Evolutionary conservation across 2,113 vertebrate genomes (phyloP).

Genomic region (Scolopax mira): DNA sequence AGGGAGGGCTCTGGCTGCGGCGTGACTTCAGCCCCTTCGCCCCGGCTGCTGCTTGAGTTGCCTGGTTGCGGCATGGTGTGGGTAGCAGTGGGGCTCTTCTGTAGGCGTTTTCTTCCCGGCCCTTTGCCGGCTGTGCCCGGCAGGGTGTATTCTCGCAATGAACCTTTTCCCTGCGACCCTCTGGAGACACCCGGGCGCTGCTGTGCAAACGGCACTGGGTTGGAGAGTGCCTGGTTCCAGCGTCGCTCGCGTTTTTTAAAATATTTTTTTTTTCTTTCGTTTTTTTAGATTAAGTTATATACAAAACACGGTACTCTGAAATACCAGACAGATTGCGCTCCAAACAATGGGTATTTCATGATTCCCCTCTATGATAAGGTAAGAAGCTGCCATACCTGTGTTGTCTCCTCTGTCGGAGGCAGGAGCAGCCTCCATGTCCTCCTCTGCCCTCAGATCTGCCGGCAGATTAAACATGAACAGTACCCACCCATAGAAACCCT

Average conservation of each 20-base stretch:
- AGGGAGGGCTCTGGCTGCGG: fast-evolving
- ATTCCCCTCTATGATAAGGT: conserved; percentile 99
- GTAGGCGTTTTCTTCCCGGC: no score
- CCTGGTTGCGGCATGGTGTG: not conserved
- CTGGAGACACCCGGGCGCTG: not conserved
- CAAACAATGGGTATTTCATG: conserved; percentile 99
- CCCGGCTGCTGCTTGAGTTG: not conserved
- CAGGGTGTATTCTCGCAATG: fast-evolving
- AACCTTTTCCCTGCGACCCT: not conserved
- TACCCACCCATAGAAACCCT: not conserved
- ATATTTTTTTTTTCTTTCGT: not conserved
- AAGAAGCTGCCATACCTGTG: not conserved
- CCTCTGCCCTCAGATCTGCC: fast-evolving
- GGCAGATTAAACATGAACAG: fast-evolving
- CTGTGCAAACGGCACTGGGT: not conserved
- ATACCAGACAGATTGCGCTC: conserved; percentile 97
- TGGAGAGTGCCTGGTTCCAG: not conserved
- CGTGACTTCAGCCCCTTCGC: not conserved
- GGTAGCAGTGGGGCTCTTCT: no score
- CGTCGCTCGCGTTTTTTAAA: not conserved
- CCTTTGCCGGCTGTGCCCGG: not conserved
- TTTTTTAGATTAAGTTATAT: conserved; percentile 90
- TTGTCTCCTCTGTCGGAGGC: not conserved
- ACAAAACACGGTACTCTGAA: conserved; percentile 98
- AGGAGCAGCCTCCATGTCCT: not conserved